Base-by-base conservation (phyloP, 2,113 vertebrate genomes). In the Toxotes chatareus region DNA sequence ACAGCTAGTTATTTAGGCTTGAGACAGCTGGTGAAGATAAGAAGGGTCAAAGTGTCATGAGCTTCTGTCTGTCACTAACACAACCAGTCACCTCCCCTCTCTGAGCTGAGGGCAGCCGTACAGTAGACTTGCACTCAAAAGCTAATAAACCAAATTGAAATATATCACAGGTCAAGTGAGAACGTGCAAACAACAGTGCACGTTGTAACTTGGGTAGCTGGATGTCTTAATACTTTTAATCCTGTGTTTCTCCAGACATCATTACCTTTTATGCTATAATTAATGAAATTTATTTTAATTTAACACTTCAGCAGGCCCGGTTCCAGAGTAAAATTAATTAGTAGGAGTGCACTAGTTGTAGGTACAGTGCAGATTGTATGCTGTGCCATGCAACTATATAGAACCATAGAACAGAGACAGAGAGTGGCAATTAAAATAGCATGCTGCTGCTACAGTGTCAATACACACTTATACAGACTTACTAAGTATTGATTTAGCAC, bases 1-100 rank as follows among this genome's bases (percentile, higher is more conserved):
- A 83, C 91, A 81, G 63, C 64, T 61, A 3, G 60, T 64, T 73
- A 69, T 72, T 70, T 57, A 61, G 81, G 70, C 51, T 13, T 55
- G 53, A 81, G 81, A 70, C 73, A 85, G 80, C 77, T 13, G 49
- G 14, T 38, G 32, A 74, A 70, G 66, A 75, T 60, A 70, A 42
- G 38, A 47, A 40, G 56, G 67, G 80, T 83, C 71, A 90, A 36
- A 83, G 53, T 67, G 47, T 79, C 57, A 40, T 32, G 36, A 76
- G 66, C 57, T 65, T 69, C 21, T 32, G 66, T 34, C 14, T 21
- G 57, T 51, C 63, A 44, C 21, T 11, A 60, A 14, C 57, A 68
- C 59, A 67, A 60, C 44, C 38, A 56, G 14, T 71, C 31, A 74
- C 5, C 42, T 34, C 4, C 42, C 0, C 2, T 64, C 34, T 19